Evolutionary conservation across 2,797 vertebrate species (phyloP), one percentile per base, ranked within the genome.

Genomic region (Cacajao melanocephalus): DNA sequence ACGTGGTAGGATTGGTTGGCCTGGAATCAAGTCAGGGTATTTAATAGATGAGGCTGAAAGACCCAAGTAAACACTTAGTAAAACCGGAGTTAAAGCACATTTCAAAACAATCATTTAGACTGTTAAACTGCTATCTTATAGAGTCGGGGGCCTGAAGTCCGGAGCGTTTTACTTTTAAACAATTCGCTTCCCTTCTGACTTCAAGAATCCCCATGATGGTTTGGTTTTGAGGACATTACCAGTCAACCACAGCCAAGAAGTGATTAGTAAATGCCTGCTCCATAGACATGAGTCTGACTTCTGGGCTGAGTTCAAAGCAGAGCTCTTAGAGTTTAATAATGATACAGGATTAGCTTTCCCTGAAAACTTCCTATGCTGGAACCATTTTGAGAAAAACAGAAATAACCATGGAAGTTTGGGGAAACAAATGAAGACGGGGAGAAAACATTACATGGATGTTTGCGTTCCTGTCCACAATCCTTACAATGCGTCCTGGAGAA

Each of bases 131-230:
- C 39, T 64, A 30, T 96, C 97, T 96, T 94, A 82, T 75, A 89
- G 95, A 78, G 9, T 72, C 46, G 19, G 55, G 46, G 94, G 41
- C 57, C 61, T 26, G 48, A 89, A 85, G 39, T 95, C 96, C 67
- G 44, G 96, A 97, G 90, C 24, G 58, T 97, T 98, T 92, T 95
- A 92, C 73, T 93, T 96, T 97, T 87, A 96, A 84, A 78, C 39
- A 61, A 97, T 73, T 83, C 70, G 96, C 93, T 97, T 98, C 72
- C 90, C 81, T 97, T 97, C 76, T 86, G 93, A 97, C 94, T 97
- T 97, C 87, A 97, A 97, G 97, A 98, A 98, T 98, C 96, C 97
- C 96, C 4, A 0, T 0, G 44, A 73, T 78, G 89, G 78, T 97
- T 98, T 98, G 97, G 97, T 97, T 98, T 95, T 2, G 0, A 97